Evolutionary conservation across 2,797 vertebrate species (phyloP), one percentile per base, ranked within the genome.

Genomic region (Ctenosaura bakeri): DNA sequence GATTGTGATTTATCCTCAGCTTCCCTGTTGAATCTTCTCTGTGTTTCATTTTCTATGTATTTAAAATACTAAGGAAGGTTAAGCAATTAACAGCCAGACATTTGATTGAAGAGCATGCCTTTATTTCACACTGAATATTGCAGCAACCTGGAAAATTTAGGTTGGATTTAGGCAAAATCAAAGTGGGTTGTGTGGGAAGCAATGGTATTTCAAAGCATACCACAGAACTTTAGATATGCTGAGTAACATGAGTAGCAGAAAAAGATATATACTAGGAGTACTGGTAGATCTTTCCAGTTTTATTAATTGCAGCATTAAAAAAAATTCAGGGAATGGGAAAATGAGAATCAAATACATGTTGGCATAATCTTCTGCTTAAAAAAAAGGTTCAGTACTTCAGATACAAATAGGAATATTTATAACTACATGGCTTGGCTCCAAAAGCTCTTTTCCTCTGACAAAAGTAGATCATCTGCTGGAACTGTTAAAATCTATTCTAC

Each of bases 111-210:
- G 42, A 50, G 56, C 13, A 42, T 77, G 54, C 16, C 38, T 77
- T 84, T 64, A 20, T 85, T 84, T 78, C 4, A 54, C 26, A 52
- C 38, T 2, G 29, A 54, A 16, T 85, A n/a, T 78, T 46, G 42
- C 73, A 64, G 26, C 7, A 76, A 12, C 59, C 73, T 89, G 32
- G 59, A 64, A 77, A 83, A 76, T 26, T 12, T 76, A 35, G 81
- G 42, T 12, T 84, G 50, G 46, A 52, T 84, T 89, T 77, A 84
- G 32, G 32, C 81, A 77, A 64, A 84, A 77, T 89, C 59, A 77
- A 77, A 84, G 64, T 77, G 71, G 24, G 14, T 29, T 86, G 54
- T 77, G 56, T 86, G 38, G 62, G 35, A 77, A 77, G 46, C 35
- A 62, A 46, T 77, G 35, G 54, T 76, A 56, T 86, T 86, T 76